A percentile compares a stretch with the other conserved stretches of the same genome.
These are phyloP conservation scores for Xanthostigma xanthostigma DNA, from an alignment of 2,888 invertebrate species.

Conservation along the genomic window DNA sequence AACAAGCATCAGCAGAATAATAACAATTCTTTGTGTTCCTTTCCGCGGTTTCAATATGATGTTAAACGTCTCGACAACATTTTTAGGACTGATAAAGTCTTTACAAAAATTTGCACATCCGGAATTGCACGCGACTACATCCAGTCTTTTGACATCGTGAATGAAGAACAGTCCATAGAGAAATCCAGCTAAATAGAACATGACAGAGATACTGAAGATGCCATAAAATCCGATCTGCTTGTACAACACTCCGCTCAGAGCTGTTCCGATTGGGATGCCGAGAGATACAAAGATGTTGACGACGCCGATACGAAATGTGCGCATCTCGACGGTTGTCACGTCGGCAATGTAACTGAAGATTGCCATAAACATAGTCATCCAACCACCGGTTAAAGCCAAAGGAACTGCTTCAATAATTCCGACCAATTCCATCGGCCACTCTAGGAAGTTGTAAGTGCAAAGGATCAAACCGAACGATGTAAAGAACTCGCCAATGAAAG, in stretches of 20 bases:
- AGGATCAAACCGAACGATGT: constrained; percentile 31
- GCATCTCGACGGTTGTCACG: constrained; percentile 34
- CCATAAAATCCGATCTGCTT: constrained; percentile 21
- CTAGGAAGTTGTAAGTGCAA: constrained; percentile 34
- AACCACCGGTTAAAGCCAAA: constrained; percentile 37
- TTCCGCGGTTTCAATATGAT: constrained; percentile 8
- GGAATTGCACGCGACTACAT: neutral
- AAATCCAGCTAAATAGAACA: constrained; percentile 16
- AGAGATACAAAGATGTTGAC: constrained; percentile 36
- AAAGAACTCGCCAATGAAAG: constrained; percentile 62
- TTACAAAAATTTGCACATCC: constrained; percentile 10
- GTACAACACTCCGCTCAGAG: constrained; percentile 34
- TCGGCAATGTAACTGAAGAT: constrained; percentile 45
- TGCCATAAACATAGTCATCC: constrained; percentile 39
- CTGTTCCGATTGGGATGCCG: constrained; percentile 32
- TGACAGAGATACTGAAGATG: constrained; percentile 16
- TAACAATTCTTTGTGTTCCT: constrained; percentile 6
- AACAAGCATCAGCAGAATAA: constrained; percentile 9
- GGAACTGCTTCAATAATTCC: constrained; percentile 36
- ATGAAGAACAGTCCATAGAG: constrained; percentile 16
- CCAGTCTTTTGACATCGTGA: constrained; percentile 13
- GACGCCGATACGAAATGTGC: constrained; percentile 44
- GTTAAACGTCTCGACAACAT: constrained; percentile 8
- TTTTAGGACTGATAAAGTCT: constrained; percentile 12
- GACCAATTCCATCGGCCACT: constrained; percentile 35